A percentile compares a stretch with the other conserved stretches of the same genome.
These are phyloP conservation scores for Rhopilema esculentum DNA, from an alignment of 30 jellyfish, hydroid and myxozoan species.

Conservation along the genomic window DNA sequence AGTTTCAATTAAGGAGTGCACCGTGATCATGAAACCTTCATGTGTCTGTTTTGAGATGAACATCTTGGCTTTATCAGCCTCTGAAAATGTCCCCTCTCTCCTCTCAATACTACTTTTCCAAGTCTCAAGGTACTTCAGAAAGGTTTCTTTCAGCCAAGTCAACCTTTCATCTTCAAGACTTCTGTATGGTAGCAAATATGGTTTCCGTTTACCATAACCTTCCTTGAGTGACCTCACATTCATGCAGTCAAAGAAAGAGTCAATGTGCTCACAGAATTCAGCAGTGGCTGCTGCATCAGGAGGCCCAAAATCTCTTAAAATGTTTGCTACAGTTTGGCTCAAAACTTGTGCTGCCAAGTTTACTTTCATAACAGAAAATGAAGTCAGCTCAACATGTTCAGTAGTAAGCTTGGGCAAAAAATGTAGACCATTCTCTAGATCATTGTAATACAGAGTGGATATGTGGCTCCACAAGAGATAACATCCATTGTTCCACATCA, in stretches of 20 bases:
- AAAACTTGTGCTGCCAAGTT: conserved; percentile 47
- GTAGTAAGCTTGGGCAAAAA: conserved; percentile 41
- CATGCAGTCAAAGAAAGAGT: conserved; percentile 66
- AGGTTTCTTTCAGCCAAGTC: conserved; percentile 49
- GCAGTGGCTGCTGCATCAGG: conserved; percentile 56
- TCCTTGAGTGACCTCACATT: conserved; percentile 58
- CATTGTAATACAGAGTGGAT: conserved; percentile 44
- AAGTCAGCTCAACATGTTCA: conserved; percentile 31
- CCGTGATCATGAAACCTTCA: conserved; percentile 24
- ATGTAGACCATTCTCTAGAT: conserved; percentile 50
- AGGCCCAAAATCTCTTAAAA: conserved; percentile 54
- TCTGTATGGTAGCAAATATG: conserved; percentile 61
- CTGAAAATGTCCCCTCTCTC: conserved; percentile 30
- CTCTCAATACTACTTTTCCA: conserved; percentile 49
- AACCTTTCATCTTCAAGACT: conserved; percentile 50
- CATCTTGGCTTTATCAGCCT: conserved; percentile 51
- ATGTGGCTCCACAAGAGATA: conserved; percentile 62
- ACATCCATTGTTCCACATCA: conserved; percentile 44
- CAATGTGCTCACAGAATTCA: conserved; percentile 56
- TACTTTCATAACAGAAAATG: conserved; percentile 63
- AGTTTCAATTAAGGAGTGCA: conserved; percentile 2
- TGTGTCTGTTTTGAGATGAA: conserved; percentile 51
- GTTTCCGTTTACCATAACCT: conserved; percentile 34
- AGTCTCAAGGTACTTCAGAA: conserved; percentile 42
- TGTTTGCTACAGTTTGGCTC: conserved; percentile 49